A percentile compares a stretch with the other conserved stretches of the same genome.
phyloP scores from a whole-genome alignment of 2,888 invertebrate species.

The Rhamnusium bicolor region DNA sequence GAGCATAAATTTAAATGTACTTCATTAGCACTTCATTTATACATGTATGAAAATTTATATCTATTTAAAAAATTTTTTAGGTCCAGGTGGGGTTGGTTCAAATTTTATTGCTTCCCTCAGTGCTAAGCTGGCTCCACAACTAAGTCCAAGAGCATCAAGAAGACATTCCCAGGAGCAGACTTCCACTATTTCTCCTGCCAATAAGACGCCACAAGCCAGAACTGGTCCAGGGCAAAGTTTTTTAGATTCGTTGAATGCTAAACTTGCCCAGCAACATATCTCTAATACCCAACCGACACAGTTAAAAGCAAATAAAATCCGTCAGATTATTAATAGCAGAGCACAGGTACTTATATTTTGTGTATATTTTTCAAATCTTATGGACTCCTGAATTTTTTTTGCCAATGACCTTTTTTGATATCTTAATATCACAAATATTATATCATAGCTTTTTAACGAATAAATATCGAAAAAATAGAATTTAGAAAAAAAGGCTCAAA shows the following conservation, averaged over 20 bases:
- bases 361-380: neutral
- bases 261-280: slow-evolving; percentile 77
- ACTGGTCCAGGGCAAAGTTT: slow-evolving; percentile 76
- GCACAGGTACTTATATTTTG: slow-evolving; percentile 78
- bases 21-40: neutral
- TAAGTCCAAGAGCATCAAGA: slow-evolving; percentile 75
- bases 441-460: no score
- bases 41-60: neutral
- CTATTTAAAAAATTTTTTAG: slow-evolving; percentile 25
- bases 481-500: no score
- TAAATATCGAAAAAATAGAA: no score
- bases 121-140: slow-evolving; percentile 78
- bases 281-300: slow-evolving; percentile 71
- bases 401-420: no score
- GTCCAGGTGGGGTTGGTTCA: slow-evolving; percentile 73
- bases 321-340: slow-evolving; percentile 83
- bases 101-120: slow-evolving; percentile 82
- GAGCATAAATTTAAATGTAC: no score
- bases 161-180: slow-evolving; percentile 71
- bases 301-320: slow-evolving; percentile 77
- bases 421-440: no score
- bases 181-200: slow-evolving; percentile 31
- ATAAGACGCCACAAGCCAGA: slow-evolving; percentile 61
- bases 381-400: no score
- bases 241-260: slow-evolving; percentile 87